Conservation (phyloP, 2,888 invertebrate genomes). For the Octodonta nipae region DNA sequence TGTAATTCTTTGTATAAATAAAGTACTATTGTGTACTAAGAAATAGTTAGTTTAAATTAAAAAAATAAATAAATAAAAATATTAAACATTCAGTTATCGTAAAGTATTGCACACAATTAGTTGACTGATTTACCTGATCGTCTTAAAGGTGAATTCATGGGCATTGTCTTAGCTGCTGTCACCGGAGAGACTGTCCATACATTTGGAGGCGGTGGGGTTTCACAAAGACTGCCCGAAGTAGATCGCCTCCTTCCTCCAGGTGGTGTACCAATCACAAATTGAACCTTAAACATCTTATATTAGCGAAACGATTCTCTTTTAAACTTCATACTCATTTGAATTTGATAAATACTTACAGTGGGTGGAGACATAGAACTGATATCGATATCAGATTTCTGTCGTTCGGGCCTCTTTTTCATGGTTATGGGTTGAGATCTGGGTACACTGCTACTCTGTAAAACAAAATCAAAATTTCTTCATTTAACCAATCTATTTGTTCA, state of each 20-base stretch:
- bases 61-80: too few relatives aligned
- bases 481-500: too few relatives aligned
- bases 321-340: too few relatives aligned
- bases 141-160: conserved; percentile 53
- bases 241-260: conserved; percentile 53
- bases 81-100: too few relatives aligned
- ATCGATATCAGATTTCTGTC: conserved; percentile 69
- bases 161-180: conserved; percentile 38
- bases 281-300: conserved; percentile 52
- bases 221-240: conserved; percentile 52
- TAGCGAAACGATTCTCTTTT: too few relatives aligned
- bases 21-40: too few relatives aligned
- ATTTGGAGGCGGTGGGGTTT: conserved; percentile 64
- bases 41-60: too few relatives aligned
- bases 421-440: conserved; percentile 78
- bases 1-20: too few relatives aligned
- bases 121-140: conserved; percentile 53
- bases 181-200: conserved; percentile 77
- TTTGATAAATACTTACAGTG: too few relatives aligned
- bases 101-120: too few relatives aligned
- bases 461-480: background rate
- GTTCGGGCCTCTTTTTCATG: conserved; percentile 63
- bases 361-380: conserved; percentile 88
- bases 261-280: conserved; percentile 78
- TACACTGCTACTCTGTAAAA: conserved; percentile 35